These are phyloP conservation scores for Arrhopalites spinosus DNA, from an alignment of 2,888 invertebrate genomes.

Conservation along the genomic window DNA sequence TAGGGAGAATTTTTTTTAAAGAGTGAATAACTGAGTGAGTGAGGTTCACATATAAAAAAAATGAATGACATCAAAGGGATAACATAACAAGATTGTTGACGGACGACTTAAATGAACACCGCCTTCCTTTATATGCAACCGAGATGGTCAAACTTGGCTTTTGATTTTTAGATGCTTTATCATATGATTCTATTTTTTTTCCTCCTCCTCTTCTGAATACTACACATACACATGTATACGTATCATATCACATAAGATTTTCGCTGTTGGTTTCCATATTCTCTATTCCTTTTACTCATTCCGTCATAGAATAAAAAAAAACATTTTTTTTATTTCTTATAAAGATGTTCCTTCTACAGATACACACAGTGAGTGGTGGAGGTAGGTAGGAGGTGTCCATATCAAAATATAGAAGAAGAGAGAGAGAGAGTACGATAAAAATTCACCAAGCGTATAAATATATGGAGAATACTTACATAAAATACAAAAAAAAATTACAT, in stretches of 20 bases:
- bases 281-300: not conserved
- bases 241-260: constrained; percentile 39
- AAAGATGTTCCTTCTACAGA: too few species aligned
- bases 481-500: not conserved
- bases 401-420: not conserved
- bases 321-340: too few species aligned
- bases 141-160: constrained; percentile 49
- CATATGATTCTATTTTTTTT: not conserved
- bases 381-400: not conserved
- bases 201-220: too few species aligned
- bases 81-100: constrained; percentile 56
- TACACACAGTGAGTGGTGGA: too few species aligned
- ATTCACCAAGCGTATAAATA: not conserved
- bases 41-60: constrained; percentile 41
- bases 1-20: too few species aligned
- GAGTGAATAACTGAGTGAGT: constrained; percentile 12
- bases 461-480: not conserved
- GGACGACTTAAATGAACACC: constrained; percentile 56
- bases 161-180: constrained; percentile 46
- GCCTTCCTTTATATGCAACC: constrained; percentile 53
- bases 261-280: constrained; percentile 33
- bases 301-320: too few species aligned
- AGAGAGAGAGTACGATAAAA: too few species aligned
- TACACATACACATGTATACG: not conserved
- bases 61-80: constrained; percentile 55